Conservation (phyloP, 2,797 vertebrate genomes). For the Paedocypris micromegethes region DNA sequence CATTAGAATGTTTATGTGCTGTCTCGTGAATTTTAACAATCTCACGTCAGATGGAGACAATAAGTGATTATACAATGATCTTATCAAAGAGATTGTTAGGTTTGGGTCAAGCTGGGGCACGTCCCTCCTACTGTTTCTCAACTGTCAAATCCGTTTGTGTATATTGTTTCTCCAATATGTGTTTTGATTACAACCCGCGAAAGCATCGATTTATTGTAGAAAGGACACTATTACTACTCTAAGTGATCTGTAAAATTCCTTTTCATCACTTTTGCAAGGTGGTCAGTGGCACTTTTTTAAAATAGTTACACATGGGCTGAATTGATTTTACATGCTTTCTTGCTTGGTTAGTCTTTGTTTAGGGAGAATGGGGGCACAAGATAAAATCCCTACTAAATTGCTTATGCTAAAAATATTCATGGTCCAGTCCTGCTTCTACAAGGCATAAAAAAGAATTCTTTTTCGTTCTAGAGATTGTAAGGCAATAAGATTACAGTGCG, state of each 20-base stretch:
- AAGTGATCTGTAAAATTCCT: not conserved
- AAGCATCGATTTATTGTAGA: too few species aligned
- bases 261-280: not conserved
- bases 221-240: not conserved
- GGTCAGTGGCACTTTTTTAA: not conserved
- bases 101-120: conserved; percentile 53
- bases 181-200: too few species aligned
- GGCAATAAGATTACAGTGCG: not conserved
- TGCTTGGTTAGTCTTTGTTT: too few species aligned
- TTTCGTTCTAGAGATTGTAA: too few species aligned
- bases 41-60: conserved; percentile 51
- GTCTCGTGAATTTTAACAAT: conserved; percentile 51
- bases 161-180: not conserved
- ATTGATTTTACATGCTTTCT: not conserved
- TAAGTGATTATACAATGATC: conserved; percentile 53
- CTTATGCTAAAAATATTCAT: not conserved
- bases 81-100: conserved; percentile 45
- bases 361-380: not conserved
- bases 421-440: not conserved
- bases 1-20: conserved; percentile 32
- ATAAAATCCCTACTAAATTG: not conserved
- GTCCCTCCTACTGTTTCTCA: conserved; percentile 47
- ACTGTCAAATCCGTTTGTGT: conserved; percentile 46
- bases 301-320: not conserved
- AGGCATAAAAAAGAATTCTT: not conserved